A percentile compares a stretch with the other conserved stretches of the same genome.
These are phyloP conservation scores for Labeo calbasu DNA, from an alignment of 2,797 vertebrate genomes.

Conservation along the genomic window DNA sequence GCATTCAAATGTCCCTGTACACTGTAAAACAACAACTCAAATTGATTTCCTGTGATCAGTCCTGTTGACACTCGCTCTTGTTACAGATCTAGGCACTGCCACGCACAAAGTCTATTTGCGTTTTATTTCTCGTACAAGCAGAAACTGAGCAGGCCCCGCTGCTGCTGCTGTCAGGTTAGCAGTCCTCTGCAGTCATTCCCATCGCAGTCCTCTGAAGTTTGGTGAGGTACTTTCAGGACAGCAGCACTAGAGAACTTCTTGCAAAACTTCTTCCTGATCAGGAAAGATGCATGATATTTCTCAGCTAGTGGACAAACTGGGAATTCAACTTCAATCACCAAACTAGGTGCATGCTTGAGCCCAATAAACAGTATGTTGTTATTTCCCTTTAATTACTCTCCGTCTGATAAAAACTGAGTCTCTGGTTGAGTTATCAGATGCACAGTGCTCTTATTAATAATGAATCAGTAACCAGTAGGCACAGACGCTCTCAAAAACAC, in stretches of 20 bases:
- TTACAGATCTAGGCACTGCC: neutral
- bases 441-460: conserved; percentile 46
- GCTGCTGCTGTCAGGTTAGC: conserved; percentile 4
- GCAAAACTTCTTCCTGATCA: neutral
- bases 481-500: conserved; percentile 14
- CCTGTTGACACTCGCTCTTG: neutral
- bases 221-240: conserved; percentile 18
- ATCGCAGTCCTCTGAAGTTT: neutral
- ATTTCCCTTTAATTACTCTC: neutral
- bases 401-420: neutral
- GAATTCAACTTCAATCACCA: neutral
- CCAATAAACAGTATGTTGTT: neutral
- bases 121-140: neutral
- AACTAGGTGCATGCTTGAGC: neutral
- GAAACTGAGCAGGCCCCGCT: neutral
- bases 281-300: neutral
- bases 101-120: neutral
- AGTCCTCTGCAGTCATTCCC: neutral
- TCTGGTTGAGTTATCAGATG: neutral
- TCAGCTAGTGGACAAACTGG: neutral
- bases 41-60: conserved; percentile 2
- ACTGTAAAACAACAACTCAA: conserved; percentile 12
- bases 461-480: conserved; percentile 38
- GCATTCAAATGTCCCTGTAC: neutral
- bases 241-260: neutral